phyloP scores from a whole-genome alignment of 1,140 invertebrate genomes.

The Papilio machaon region DNA sequence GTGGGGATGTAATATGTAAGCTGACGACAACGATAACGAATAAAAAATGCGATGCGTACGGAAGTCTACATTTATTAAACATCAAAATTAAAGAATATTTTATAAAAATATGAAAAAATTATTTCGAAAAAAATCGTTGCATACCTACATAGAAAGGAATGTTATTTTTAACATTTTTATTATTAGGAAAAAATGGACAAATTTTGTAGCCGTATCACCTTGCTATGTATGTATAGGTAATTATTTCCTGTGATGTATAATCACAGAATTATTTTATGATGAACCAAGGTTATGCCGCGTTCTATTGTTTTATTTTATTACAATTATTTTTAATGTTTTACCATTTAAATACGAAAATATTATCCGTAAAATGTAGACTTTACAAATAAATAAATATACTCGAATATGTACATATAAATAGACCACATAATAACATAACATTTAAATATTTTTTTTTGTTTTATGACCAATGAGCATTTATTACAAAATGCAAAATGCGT shows the following conservation, averaged over 20 bases:
- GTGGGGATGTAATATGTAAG: too few species aligned
- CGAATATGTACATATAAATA: too few species aligned
- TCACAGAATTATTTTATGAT: conserved; percentile 28
- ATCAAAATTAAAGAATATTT: neutral
- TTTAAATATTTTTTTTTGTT: neutral
- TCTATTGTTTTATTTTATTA: neutral
- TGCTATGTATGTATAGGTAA: too few species aligned
- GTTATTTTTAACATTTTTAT: neutral
- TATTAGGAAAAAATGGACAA: conserved; percentile 18
- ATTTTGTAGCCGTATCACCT: conserved; percentile 1
- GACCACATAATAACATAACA: too few species aligned
- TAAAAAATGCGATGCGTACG: too few species aligned
- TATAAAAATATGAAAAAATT: neutral
- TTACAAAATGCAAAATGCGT: conserved; percentile 29
- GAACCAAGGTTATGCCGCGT: conserved; percentile 23
- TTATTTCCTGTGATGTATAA: conserved; percentile 29
- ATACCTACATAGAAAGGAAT: neutral
- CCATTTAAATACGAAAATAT: neutral
- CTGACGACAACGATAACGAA: too few species aligned
- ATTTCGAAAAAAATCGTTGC: neutral
- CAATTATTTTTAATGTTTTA: neutral
- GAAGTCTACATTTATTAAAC: too few species aligned
- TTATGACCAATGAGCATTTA: conserved; percentile 16
- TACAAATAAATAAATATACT: too few species aligned
- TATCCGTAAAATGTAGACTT: neutral